phyloP scores from a whole-genome alignment of 1,140 invertebrate species.

The Bombus confusus region DNA sequence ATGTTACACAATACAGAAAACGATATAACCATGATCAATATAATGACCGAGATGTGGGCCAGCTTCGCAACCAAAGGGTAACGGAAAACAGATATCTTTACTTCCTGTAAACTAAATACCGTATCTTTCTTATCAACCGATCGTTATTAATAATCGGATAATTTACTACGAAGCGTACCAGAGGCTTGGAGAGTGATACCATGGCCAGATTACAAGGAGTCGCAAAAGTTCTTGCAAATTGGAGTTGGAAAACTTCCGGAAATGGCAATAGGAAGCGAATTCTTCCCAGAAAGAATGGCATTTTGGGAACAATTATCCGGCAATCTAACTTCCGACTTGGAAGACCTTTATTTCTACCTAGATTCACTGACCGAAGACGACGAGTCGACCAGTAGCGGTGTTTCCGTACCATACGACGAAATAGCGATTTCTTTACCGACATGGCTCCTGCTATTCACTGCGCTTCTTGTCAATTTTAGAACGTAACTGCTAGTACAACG shows the following conservation, averaged over 20 bases:
- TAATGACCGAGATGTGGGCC: slow-evolving; percentile 80
- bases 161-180: slow-evolving; percentile 58
- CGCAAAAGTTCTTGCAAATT: slow-evolving; percentile 70
- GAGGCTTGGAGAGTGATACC: slow-evolving; percentile 51
- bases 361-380: too few relatives aligned
- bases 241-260: slow-evolving; percentile 64
- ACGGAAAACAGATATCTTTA: neutral
- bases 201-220: slow-evolving; percentile 73
- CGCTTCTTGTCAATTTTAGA: too few relatives aligned
- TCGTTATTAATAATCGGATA: too few relatives aligned
- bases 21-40: slow-evolving; percentile 77
- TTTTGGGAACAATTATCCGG: slow-evolving; percentile 72
- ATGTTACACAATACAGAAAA: slow-evolving; percentile 66
- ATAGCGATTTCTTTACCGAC: neutral
- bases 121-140: too few relatives aligned
- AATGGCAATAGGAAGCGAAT: slow-evolving; percentile 63
- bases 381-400: neutral
- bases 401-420: neutral
- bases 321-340: neutral
- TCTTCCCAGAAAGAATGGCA: slow-evolving; percentile 67
- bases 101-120: fast-evolving
- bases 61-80: slow-evolving; percentile 81
- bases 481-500: too few relatives aligned
- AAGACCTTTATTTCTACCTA: fast-evolving
- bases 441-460: too few relatives aligned